Evolutionary conservation across 2,113 vertebrate species (phyloP).

Genomic region (Perca fluviatilis): DNA sequence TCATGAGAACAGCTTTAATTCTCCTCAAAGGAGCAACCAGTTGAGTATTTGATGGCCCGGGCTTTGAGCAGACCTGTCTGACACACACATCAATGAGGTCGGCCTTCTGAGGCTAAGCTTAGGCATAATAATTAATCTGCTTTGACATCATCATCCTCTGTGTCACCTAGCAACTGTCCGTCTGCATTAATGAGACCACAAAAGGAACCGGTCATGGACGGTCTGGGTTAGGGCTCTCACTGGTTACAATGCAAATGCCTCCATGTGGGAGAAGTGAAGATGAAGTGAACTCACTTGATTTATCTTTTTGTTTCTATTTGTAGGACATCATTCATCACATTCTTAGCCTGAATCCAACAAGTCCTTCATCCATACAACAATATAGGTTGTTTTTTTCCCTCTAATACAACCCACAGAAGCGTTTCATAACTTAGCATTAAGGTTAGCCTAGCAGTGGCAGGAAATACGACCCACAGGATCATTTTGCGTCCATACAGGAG

Average conservation of each 20-base stretch:
- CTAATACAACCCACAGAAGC: too few species aligned
- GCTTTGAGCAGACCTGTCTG: slow-evolving; percentile 56
- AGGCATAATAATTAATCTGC: slow-evolving; percentile 73
- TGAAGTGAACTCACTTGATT: neutral
- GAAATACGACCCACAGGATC: too few species aligned
- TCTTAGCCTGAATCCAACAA: neutral
- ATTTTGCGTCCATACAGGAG: too few species aligned
- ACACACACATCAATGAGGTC: slow-evolving; percentile 69
- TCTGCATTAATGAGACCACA: slow-evolving; percentile 66
- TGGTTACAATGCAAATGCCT: slow-evolving; percentile 2
- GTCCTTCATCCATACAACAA: too few species aligned
- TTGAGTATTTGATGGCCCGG: slow-evolving; percentile 28
- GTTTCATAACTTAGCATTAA: too few species aligned
- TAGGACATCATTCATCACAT: neutral
- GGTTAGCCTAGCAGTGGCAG: too few species aligned
- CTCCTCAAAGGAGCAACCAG: slow-evolving; percentile 38
- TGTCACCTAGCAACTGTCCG: slow-evolving; percentile 73
- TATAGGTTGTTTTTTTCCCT: too few species aligned
- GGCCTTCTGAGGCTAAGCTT: slow-evolving; percentile 51
- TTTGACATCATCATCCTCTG: slow-evolving; percentile 74
- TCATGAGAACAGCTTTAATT: slow-evolving; percentile 15
- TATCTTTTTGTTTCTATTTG: neutral
- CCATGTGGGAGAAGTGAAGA: slow-evolving; percentile 2
- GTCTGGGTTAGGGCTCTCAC: slow-evolving; percentile 8
- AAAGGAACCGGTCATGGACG: slow-evolving; percentile 33